phyloP scores from a whole-genome alignment of 2,113 vertebrate species.

The Lepidothrix coronata region DNA sequence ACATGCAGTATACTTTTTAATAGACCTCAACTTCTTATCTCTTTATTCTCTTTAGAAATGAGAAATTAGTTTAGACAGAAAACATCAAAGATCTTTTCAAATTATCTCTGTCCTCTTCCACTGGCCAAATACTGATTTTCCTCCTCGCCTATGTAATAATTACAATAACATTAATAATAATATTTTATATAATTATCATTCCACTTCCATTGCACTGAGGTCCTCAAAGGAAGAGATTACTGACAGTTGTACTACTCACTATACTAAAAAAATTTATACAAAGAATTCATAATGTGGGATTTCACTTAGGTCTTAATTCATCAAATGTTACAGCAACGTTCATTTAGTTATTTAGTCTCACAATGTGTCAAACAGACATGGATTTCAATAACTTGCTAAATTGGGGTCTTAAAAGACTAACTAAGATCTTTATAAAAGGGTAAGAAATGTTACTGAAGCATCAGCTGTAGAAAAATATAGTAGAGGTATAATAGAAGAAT shows the following conservation, averaged over 20 bases:
- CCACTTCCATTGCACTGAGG: neutral
- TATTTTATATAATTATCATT: neutral
- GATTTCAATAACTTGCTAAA: neutral
- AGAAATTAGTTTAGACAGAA: neutral
- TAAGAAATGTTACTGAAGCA: neutral
- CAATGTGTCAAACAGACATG: neutral
- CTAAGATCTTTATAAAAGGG: neutral
- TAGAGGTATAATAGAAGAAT: neutral
- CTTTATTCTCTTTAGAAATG: neutral
- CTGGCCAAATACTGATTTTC: neutral
- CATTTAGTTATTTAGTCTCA: neutral
- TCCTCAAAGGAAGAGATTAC: neutral
- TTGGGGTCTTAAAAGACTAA: neutral
- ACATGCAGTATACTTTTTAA: neutral
- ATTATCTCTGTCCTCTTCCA: neutral
- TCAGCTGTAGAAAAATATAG: neutral
- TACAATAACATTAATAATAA: neutral
- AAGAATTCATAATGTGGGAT: neutral
- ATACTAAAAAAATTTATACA: neutral
- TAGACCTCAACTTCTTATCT: neutral
- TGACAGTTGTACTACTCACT: neutral
- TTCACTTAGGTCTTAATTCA: neutral
- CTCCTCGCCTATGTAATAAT: neutral
- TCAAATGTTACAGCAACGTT: neutral
- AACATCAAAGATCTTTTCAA: neutral